Conservation (phyloP, 2,888 invertebrate genomes). For the Thalpophila matura region DNA sequence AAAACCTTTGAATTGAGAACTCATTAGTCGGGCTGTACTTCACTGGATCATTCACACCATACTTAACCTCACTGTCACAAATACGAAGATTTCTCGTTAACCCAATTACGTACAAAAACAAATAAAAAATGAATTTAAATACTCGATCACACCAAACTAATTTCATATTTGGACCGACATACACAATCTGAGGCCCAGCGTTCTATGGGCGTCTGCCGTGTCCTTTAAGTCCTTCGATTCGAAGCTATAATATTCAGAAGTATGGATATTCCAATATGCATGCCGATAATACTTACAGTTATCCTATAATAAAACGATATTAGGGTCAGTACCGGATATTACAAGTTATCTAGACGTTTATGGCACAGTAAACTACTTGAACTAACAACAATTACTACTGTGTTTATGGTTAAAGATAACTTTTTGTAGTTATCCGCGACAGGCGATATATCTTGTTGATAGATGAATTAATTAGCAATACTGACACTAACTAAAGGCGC, state of each 20-base stretch:
- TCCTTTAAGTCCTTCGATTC: not conserved
- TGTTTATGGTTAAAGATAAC: slow-evolving; percentile 14
- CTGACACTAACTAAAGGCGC: too few relatives aligned
- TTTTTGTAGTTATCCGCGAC: not conserved
- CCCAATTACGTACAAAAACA: too few relatives aligned
- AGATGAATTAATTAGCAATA: slow-evolving; percentile 28
- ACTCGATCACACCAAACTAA: too few relatives aligned
- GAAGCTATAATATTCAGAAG: not conserved
- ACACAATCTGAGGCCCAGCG: too few relatives aligned
- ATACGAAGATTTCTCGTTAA: too few relatives aligned
- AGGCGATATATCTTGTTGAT: slow-evolving; percentile 34
- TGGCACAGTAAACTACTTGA: slow-evolving; percentile 11
- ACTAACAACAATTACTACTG: slow-evolving; percentile 16
- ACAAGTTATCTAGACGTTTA: slow-evolving; percentile 22
- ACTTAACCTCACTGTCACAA: too few relatives aligned
- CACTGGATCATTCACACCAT: too few relatives aligned
- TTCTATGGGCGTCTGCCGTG: too few relatives aligned
- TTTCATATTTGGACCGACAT: too few relatives aligned
- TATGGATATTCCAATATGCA: not conserved
- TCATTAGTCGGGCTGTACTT: too few relatives aligned
- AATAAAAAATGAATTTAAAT: too few relatives aligned
- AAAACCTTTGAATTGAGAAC: too few relatives aligned
- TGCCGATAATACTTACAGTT: not conserved
- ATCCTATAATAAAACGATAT: slow-evolving; percentile 21
- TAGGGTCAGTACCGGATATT: slow-evolving; percentile 11